These are phyloP conservation scores for Ametastegia equiseti DNA, from an alignment of 2,888 invertebrate species.

Conservation along the genomic window DNA sequence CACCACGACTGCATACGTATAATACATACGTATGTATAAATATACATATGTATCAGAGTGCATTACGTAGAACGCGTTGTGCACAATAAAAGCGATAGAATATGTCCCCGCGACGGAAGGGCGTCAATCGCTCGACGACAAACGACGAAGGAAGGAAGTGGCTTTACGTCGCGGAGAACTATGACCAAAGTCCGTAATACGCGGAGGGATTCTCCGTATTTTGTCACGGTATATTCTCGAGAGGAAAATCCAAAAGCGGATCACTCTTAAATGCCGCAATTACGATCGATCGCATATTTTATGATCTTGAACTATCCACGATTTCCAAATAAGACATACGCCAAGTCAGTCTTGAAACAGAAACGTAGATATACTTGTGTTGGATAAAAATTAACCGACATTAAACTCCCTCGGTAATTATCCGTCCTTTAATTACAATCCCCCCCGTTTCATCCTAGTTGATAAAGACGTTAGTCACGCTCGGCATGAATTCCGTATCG, in stretches of 20 bases:
- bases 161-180: conserved; percentile 18
- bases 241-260: no score
- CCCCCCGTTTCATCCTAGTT: neutral
- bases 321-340: no score
- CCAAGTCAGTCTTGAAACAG: neutral
- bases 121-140: neutral
- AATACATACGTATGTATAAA: neutral
- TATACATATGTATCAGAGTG: neutral
- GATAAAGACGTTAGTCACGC: conserved; percentile 37
- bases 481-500: neutral
- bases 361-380: neutral
- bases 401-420: neutral
- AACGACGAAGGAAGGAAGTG: conserved; percentile 36
- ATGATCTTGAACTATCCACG: no score
- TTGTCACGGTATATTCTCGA: no score
- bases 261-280: no score
- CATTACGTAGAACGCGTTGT: no score
- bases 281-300: no score
- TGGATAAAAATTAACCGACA: neutral
- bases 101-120: conserved; percentile 14
- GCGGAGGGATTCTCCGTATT: neutral
- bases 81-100: neutral
- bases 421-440: conserved; percentile 17
- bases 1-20: neutral
- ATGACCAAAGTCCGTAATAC: neutral